phyloP scores from a whole-genome alignment of 2,888 invertebrate species.

The Yponomeuta sedellus region DNA sequence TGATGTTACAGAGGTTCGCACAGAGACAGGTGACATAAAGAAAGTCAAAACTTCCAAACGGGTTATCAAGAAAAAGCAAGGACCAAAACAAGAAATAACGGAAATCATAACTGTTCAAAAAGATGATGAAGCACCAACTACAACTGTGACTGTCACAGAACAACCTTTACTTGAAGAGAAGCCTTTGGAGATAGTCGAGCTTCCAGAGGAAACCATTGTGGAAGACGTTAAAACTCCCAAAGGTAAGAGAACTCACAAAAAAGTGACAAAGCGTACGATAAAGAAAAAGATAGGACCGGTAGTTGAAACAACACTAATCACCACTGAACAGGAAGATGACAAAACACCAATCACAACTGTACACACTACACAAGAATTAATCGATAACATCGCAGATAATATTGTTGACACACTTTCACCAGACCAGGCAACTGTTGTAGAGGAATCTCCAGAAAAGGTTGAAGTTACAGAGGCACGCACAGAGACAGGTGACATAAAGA shows the following conservation, averaged over 20 bases:
- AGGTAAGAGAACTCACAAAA: constrained; percentile 34
- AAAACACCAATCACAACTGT: constrained; percentile 27
- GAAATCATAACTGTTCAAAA: constrained; percentile 30
- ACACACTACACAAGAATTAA: constrained; percentile 20
- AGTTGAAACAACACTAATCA: constrained; percentile 26
- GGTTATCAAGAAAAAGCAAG: constrained; percentile 24
- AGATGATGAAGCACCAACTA: constrained; percentile 24
- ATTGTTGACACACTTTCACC: constrained; percentile 24
- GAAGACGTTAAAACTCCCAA: constrained; percentile 22
- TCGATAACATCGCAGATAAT: constrained; percentile 18
- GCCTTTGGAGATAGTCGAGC: constrained; percentile 23
- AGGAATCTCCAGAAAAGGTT: constrained; percentile 23
- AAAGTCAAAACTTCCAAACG: constrained; percentile 37
- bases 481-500: constrained; percentile 23
- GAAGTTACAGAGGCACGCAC: constrained; percentile 25
- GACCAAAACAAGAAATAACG: constrained; percentile 27
- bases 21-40: constrained; percentile 27
- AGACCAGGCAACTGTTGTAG: constrained; percentile 23
- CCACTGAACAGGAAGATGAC: constrained; percentile 36
- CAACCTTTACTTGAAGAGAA: constrained; percentile 18
- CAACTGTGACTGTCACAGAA: constrained; percentile 24
- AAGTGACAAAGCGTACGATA: constrained; percentile 24
- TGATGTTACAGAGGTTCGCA: too few relatives aligned
- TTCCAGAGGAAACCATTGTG: constrained; percentile 38
- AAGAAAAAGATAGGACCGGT: constrained; percentile 28